Evolutionary conservation across 2,797 vertebrate species (phyloP).

Genomic region (Macroramphosus scolopax): DNA sequence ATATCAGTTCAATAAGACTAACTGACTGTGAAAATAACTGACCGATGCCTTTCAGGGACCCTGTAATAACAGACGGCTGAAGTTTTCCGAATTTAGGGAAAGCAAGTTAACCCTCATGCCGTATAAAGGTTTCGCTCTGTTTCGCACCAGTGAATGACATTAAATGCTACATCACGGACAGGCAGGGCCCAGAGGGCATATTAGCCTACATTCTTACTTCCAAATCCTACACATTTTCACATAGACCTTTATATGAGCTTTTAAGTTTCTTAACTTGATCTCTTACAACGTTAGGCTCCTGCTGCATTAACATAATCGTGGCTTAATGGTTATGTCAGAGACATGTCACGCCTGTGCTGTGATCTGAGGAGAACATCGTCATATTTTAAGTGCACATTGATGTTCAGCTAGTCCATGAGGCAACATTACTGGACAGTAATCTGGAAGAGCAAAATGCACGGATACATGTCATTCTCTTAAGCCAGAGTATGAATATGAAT

Average conservation of each 20-base stretch:
- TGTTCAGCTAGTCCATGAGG: conserved; percentile 5
- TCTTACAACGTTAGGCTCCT: conserved; percentile 22
- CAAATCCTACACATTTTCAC: conserved; percentile 26
- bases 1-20: background rate
- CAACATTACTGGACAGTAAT: background rate
- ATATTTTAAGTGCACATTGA: conserved; percentile 10
- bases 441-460: background rate
- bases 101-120: background rate
- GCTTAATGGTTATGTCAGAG: conserved; percentile 16
- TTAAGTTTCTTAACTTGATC: conserved; percentile 26
- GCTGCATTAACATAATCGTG: conserved; percentile 29
- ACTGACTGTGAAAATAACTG: background rate
- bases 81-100: background rate
- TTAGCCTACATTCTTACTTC: conserved; percentile 31
- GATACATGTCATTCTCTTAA: background rate
- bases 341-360: background rate
- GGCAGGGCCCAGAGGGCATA: conserved; percentile 1
- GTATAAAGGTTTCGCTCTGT: background rate
- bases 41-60: background rate
- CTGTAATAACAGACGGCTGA: conserved; percentile 2
- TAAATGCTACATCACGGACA: conserved; percentile 2
- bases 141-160: conserved; percentile 11
- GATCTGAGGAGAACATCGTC: conserved; percentile 8
- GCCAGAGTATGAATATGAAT: conserved; percentile 2
- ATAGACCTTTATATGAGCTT: conserved; percentile 25